Evolutionary conservation across 2,888 invertebrate species (phyloP), one percentile per base, ranked within the genome.

Genomic region (Acronicta leporina): DNA sequence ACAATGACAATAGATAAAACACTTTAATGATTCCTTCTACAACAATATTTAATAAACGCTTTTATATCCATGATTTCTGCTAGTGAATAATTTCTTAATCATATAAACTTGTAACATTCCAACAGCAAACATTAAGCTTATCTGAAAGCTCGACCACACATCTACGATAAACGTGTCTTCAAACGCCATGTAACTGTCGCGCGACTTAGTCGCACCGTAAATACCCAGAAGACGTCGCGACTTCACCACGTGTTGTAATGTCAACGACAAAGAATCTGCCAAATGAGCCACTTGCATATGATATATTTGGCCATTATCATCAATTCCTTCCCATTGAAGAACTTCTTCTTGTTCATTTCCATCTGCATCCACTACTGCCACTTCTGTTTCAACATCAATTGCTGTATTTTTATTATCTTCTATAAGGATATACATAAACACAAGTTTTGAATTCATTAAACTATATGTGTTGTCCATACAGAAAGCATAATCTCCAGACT

Each of bases 391-490:
- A 6, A 87, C 85, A n/a, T 88, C 83, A 0, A 85, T 82, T 6
- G 88, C 88, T 40, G 88, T 90, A 5, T 92, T 92, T 60, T 95
- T 96, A 59, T 95, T 96, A 60, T 95, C 93, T 74, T 97, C 96
- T 6, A 97, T 92, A 57, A 96, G 94, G 8, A 98, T 88, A 83
- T 97, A 97, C 80, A 98, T 96, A 84, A 96, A 98, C 0, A 98
- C 96, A 0, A 97, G 96, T 88, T 98, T 98, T 0, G 96, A 95
- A 78, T 97, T 97, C 81, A 97, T 96, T 52, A 96, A 91, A 85
- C 97, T 98, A 86, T 97, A 97, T 0, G 96, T 96, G 85, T 98
- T 98, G 87, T 98, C 98, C 87, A 98, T 96, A 84, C 98, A 98
- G 75, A 98, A 95, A 59, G 96, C 95, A 87, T 97, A 98, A 80